Percentiles rank a stretch among this genome's conserved stretches.
Evolutionary conservation across 2,113 vertebrate genomes (phyloP).

Genomic region (Vulpes vulpes): DNA sequence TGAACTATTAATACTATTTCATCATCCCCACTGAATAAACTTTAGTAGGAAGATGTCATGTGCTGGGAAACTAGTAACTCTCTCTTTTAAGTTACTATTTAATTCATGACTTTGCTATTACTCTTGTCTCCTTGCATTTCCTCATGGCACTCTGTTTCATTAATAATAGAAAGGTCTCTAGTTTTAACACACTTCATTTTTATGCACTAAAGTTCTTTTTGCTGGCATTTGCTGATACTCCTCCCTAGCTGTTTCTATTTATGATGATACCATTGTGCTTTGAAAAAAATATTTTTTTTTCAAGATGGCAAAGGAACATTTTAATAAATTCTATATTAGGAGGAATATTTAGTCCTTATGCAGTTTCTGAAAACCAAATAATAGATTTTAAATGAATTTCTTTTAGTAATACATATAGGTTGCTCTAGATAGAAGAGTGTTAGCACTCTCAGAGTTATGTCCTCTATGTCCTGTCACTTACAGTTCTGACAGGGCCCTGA

Average conservation of each 20-base stretch:
- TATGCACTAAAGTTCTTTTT: conserved; percentile 59
- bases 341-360: conserved; percentile 31
- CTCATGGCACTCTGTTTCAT: conserved; percentile 74
- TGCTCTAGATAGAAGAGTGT: neutral
- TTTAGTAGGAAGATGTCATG: neutral
- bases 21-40: conserved; percentile 18
- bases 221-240: conserved; percentile 59
- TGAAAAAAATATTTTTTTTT: neutral
- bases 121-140: conserved; percentile 67
- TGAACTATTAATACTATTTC: conserved; percentile 42
- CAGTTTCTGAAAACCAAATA: conserved; percentile 12
- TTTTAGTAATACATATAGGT: neutral
- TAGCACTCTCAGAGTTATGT: neutral
- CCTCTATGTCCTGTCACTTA: neutral
- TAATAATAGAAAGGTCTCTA: conserved; percentile 77
- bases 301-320: neutral
- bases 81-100: conserved; percentile 75
- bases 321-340: neutral
- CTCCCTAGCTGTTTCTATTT: conserved; percentile 74
- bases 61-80: neutral
- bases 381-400: conserved; percentile 1
- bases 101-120: conserved; percentile 77
- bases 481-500: neutral
- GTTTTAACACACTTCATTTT: conserved; percentile 71
- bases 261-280: conserved; percentile 1